Conservation (phyloP, 2,888 invertebrate species). For the Coelopa pilipes region DNA sequence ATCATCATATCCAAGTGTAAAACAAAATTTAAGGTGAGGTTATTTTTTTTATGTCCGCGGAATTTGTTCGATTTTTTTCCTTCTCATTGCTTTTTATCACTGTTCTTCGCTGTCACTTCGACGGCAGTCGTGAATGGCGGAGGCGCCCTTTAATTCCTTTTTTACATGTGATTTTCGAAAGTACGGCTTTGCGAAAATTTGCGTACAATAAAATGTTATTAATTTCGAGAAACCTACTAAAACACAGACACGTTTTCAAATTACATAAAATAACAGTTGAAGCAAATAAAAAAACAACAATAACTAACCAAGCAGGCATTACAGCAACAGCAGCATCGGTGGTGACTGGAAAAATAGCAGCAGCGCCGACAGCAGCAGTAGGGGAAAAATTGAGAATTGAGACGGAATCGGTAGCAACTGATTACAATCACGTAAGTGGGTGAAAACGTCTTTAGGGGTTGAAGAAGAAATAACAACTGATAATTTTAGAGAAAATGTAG, state of each 20-base stretch:
- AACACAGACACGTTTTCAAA: slow-evolving; percentile 15
- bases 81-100: slow-evolving; percentile 22
- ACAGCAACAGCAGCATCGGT: slow-evolving; percentile 29
- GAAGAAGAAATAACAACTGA: neutral
- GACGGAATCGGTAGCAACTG: neutral
- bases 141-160: slow-evolving; percentile 1
- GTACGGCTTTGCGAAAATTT: neutral
- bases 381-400: neutral
- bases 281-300: slow-evolving; percentile 28
- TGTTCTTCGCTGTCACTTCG: slow-evolving; percentile 22
- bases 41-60: neutral
- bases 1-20: neutral
- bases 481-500: neutral
- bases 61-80: neutral
- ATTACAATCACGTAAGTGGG: slow-evolving; percentile 24
- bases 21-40: slow-evolving; percentile 10
- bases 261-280: slow-evolving; percentile 20
- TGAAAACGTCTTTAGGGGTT: neutral
- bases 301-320: neutral
- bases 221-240: slow-evolving; percentile 54
- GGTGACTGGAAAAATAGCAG: slow-evolving; percentile 23
- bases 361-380: slow-evolving; percentile 30
- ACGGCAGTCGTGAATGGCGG: neutral
- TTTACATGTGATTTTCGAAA: slow-evolving; percentile 17
- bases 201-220: slow-evolving; percentile 51